These are phyloP conservation scores for Halichoeres trimaculatus DNA, from an alignment of 2,113 vertebrate genomes.

Conservation along the genomic window DNA sequence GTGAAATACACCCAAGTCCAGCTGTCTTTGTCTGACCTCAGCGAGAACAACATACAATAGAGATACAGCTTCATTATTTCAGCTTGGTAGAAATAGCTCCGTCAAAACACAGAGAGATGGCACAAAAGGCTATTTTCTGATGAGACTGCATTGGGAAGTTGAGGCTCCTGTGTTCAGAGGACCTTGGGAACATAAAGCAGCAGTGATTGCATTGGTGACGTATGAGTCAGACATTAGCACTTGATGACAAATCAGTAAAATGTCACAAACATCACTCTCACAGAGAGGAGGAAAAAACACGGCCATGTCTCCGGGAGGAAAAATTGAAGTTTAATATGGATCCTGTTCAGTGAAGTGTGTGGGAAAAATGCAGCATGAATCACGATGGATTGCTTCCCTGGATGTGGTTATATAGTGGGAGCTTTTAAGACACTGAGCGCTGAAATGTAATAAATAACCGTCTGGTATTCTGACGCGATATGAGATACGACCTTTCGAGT, in stretches of 20 bases:
- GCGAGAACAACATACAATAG: background rate
- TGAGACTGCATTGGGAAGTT: background rate
- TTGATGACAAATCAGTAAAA: slow-evolving; percentile 62
- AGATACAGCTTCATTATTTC: slow-evolving; percentile 16
- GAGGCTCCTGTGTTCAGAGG: background rate
- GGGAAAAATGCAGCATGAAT: slow-evolving; percentile 1
- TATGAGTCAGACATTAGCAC: slow-evolving; percentile 57
- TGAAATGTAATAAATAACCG: slow-evolving; percentile 59
- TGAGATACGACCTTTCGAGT: slow-evolving; percentile 67
- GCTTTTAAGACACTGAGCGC: slow-evolving; percentile 42
- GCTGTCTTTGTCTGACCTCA: slow-evolving; percentile 4
- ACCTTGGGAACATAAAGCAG: slow-evolving; percentile 27
- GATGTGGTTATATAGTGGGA: background rate
- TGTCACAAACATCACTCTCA: slow-evolving; percentile 55
- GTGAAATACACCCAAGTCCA: slow-evolving; percentile 20
- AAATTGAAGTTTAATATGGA: slow-evolving; percentile 32
- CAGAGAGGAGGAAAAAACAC: slow-evolving; percentile 7
- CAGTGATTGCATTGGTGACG: slow-evolving; percentile 40
- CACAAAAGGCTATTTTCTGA: background rate
- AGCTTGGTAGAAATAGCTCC: background rate
- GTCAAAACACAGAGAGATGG: background rate
- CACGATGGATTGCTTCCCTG: slow-evolving; percentile 24
- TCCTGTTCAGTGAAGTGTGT: slow-evolving; percentile 27
- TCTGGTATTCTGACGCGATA: slow-evolving; percentile 38
- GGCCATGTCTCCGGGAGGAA: slow-evolving; percentile 2